Evolutionary conservation across 92 coral and sea anemone genomes (phyloP).

Genomic region (Heliopora coerulea): DNA sequence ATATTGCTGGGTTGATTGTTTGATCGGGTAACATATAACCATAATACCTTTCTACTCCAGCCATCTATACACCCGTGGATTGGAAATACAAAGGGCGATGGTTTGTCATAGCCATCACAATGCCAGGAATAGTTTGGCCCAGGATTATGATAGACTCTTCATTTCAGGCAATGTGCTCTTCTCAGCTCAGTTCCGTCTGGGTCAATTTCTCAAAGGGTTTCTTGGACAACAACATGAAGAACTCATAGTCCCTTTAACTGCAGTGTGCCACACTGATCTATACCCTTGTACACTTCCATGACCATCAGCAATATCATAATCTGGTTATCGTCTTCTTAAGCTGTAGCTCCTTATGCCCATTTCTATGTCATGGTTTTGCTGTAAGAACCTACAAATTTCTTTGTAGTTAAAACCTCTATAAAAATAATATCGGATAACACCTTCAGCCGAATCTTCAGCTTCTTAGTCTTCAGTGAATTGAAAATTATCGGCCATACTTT

Average conservation of each 20-base stretch:
- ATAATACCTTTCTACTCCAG: slow-evolving; percentile 55
- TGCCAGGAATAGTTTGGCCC: slow-evolving; percentile 50
- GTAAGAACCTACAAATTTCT: slow-evolving; percentile 39
- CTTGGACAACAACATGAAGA: slow-evolving; percentile 54
- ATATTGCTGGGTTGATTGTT: slow-evolving; percentile 58
- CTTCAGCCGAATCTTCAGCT: no score
- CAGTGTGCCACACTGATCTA: slow-evolving; percentile 51
- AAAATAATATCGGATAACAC: no score
- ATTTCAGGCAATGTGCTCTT: slow-evolving; percentile 44
- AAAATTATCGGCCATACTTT: no score
- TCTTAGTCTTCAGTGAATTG: no score
- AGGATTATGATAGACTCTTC: slow-evolving; percentile 42
- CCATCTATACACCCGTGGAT: slow-evolving; percentile 47
- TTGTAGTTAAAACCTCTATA: no score
- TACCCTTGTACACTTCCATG: slow-evolving; percentile 50
- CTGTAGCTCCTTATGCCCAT: slow-evolving; percentile 35
- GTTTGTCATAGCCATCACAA: slow-evolving; percentile 48
- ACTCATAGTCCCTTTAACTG: slow-evolving; percentile 49
- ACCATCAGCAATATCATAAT: slow-evolving; percentile 53
- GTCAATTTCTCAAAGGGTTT: slow-evolving; percentile 46
- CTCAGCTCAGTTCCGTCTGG: slow-evolving; percentile 53
- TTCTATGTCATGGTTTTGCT: slow-evolving; percentile 35
- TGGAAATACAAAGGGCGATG: slow-evolving; percentile 43
- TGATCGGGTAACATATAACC: slow-evolving; percentile 51
- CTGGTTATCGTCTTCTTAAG: slow-evolving; percentile 34